Percentiles rank a stretch among this genome's conserved stretches.
These are phyloP conservation scores for Potorous gilbertii DNA, from an alignment of 2,797 vertebrate genomes.

Conservation along the genomic window DNA sequence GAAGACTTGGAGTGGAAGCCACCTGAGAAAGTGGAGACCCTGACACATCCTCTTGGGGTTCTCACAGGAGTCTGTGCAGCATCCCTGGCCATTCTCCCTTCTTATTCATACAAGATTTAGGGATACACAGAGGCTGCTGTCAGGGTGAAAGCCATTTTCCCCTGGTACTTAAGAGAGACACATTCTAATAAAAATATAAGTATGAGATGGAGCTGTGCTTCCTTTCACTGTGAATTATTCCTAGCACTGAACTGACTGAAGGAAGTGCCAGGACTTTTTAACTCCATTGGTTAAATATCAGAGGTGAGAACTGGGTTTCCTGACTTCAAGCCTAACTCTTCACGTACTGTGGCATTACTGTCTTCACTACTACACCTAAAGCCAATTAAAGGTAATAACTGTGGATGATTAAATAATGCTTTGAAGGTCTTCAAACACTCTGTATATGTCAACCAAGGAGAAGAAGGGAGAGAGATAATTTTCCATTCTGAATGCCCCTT, in stretches of 20 bases:
- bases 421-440: neutral
- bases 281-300: neutral
- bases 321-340: neutral
- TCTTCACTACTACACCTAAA: neutral
- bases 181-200: neutral
- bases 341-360: neutral
- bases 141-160: neutral
- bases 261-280: neutral
- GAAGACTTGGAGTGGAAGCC: neutral
- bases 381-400: neutral
- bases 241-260: neutral
- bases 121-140: neutral
- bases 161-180: neutral
- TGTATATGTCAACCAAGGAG: neutral
- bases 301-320: neutral
- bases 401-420: neutral
- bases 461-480: neutral
- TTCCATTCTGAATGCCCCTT: neutral
- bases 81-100: neutral
- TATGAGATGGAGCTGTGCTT: neutral
- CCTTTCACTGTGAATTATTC: neutral
- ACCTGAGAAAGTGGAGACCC: neutral
- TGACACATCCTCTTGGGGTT: neutral
- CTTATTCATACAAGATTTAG: neutral
- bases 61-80: neutral